Evolutionary conservation across 2,888 invertebrate genomes (phyloP), one percentile per base, ranked within the genome.

Genomic region (Pachydiplax longipennis): DNA sequence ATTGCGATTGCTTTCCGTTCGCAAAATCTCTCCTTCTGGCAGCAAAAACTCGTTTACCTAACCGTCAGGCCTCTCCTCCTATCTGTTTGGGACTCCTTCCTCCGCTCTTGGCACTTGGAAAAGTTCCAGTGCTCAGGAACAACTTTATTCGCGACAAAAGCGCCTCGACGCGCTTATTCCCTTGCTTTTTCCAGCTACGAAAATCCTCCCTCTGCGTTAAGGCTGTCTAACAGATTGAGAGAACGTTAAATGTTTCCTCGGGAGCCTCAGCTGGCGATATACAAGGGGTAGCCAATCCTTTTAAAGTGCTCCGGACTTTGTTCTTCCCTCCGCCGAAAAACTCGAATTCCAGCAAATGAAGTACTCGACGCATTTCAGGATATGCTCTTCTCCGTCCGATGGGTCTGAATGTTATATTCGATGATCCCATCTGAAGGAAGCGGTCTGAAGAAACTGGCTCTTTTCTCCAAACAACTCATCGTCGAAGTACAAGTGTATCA

Each of bases 31-130:
- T 87, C 40, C 81, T 87, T 61, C 65, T 87, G 58, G 58, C 31
- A 31, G 87, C 87, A 35, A 53, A 87, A 87, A 87, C 87, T 87
- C 87, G 61, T 87, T 87, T 87, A 58, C 87, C 65, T 61, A 87
- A 61, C 31, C 87, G 87, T 87, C 87, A 87, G 87, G n/a, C n/a
- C 73, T 25, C 73, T 31, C 25, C 31, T 73, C 73, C 73, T 73
- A 13, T 31, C 25, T 25, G 73, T 73, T 73, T 73, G 25, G 73
- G 73, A 73, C 53, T 53, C 53, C 18, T 53, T 53, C 53, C 53
- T 18, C 18, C 53, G 53, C 73, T 25, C 31, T 31, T 73, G 10
- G 22, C 65, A 65, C n/a, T 65, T 65, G 73, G 73, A 73, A 73
- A 73, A 73, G 31, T 73, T 73, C 73, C 73, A 73, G 73, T 73